Conservation (phyloP, 2,113 vertebrate species). For the Pelvicachromis taeniatus region DNA sequence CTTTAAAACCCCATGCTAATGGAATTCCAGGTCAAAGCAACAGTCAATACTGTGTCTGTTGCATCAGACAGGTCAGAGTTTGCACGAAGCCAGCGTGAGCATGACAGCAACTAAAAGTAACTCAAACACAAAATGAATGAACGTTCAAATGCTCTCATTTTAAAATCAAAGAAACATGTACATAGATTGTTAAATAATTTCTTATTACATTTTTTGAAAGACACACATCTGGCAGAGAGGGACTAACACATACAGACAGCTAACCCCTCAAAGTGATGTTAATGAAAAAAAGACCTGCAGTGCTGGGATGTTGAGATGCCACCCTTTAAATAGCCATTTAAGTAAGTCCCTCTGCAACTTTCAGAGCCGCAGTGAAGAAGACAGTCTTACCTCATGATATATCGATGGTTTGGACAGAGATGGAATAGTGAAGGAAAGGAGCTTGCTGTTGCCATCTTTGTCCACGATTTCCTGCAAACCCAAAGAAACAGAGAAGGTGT, state of each 20-base stretch:
- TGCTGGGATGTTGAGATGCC: background rate
- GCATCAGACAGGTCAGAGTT: background rate
- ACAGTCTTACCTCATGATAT: conserved; percentile 90
- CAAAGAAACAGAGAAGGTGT: background rate
- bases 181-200: background rate
- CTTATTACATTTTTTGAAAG: background rate
- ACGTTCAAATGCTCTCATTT: background rate
- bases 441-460: conserved; percentile 97
- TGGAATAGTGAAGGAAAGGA: conserved; percentile 94
- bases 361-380: background rate
- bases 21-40: conserved; percentile 14
- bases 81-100: background rate
- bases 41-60: background rate
- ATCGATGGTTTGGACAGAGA: conserved; percentile 96
- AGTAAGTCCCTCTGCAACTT: background rate
- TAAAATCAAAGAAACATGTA: background rate
- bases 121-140: background rate
- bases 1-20: conserved; percentile 3
- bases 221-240: background rate
- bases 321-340: background rate
- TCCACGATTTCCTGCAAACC: conserved; percentile 91
- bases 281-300: background rate
- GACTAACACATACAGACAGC: background rate
- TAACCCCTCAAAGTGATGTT: background rate
- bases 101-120: background rate